Evolutionary conservation across 2,888 invertebrate genomes (phyloP).

Genomic region (Chrysotoxum bicinctum): DNA sequence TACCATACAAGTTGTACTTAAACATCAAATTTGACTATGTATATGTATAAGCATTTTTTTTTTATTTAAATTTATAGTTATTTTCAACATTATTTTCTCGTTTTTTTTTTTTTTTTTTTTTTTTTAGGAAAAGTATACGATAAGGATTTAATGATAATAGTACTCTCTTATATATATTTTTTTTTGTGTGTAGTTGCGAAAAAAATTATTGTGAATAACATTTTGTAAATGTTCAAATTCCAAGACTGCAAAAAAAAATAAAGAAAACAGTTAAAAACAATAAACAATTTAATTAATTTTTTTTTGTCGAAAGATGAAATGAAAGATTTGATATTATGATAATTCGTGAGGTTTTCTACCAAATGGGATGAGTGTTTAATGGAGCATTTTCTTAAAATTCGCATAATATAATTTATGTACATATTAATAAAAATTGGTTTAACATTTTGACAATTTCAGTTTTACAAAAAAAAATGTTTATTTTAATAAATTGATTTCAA

Average conservation of each 20-base stretch:
- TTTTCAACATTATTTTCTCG: constrained; percentile 12
- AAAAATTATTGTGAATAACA: constrained; percentile 63
- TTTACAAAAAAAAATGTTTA: not conserved
- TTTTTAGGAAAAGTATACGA: constrained; percentile 42
- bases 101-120: constrained; percentile 32
- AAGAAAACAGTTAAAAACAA: constrained; percentile 70
- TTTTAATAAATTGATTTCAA: too few species aligned
- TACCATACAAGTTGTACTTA: constrained; percentile 45
- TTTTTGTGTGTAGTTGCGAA: constrained; percentile 66
- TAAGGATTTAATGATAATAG: constrained; percentile 45
- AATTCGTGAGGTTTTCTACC: not conserved
- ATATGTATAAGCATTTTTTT: constrained; percentile 5
- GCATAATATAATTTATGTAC: too few species aligned
- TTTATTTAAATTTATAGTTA: constrained; percentile 14
- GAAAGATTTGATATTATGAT: constrained; percentile 24
- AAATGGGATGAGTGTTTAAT: not conserved
- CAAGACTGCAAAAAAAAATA: constrained; percentile 77
- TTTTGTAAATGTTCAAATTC: constrained; percentile 76
- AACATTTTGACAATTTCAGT: not conserved
- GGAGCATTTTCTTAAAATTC: not conserved
- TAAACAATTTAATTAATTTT: constrained; percentile 53
- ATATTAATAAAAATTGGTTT: not conserved
- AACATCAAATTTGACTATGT: constrained; percentile 35
- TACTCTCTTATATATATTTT: constrained; percentile 41
- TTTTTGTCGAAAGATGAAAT: constrained; percentile 35